Conservation (phyloP, 2,888 invertebrate species). For the Ennomos fuscantarius region DNA sequence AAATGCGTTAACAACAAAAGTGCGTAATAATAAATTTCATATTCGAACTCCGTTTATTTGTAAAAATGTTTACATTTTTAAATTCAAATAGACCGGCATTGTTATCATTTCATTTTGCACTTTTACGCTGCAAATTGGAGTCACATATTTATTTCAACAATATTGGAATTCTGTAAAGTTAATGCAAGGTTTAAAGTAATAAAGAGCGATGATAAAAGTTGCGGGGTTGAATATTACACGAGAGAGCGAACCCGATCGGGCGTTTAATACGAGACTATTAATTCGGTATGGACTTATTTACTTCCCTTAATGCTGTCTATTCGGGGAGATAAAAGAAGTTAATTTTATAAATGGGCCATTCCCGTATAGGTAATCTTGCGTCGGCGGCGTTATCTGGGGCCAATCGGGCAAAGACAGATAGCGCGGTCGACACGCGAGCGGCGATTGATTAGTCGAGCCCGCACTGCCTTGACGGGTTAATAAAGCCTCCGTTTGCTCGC, state of each 20-base stretch:
- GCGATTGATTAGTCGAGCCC: constrained; percentile 82
- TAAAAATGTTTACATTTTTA: constrained; percentile 27
- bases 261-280: constrained; percentile 63
- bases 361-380: constrained; percentile 79
- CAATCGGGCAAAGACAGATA: constrained; percentile 83
- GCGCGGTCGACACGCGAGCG: constrained; percentile 81
- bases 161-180: constrained; percentile 33
- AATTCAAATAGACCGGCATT: constrained; percentile 20
- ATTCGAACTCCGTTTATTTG: constrained; percentile 20
- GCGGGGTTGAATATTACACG: constrained; percentile 13
- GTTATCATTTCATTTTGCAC: constrained; percentile 32
- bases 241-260: constrained; percentile 41
- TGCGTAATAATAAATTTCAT: constrained; percentile 20
- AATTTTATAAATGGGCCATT: constrained; percentile 82
- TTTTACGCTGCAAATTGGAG: constrained; percentile 29
- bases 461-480: constrained; percentile 81
- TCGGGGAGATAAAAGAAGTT: constrained; percentile 79
- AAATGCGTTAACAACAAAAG: constrained; percentile 13
- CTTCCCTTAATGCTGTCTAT: constrained; percentile 71
- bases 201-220: constrained; percentile 20
- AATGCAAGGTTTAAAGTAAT: constrained; percentile 30
- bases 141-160: constrained; percentile 29
- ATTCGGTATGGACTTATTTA: constrained; percentile 74
- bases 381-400: constrained; percentile 77
- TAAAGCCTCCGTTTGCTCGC: constrained; percentile 74